A percentile compares a stretch with the other conserved stretches of the same genome.
Evolutionary conservation across 2,113 vertebrate genomes (phyloP).

Genomic region (Vanacampus margaritifer): DNA sequence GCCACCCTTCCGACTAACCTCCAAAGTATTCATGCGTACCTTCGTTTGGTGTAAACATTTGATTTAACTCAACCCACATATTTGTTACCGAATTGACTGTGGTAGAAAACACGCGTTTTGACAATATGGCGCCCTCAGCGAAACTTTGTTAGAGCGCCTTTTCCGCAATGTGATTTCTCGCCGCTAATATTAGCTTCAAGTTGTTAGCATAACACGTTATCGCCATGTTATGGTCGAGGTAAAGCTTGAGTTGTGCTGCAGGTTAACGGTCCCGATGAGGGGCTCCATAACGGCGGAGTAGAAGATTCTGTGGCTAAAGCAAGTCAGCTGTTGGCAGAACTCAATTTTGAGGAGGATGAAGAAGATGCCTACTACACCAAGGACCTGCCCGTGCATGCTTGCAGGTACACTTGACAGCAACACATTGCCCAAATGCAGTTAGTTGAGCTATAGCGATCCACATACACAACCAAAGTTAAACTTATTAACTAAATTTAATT

Average conservation of each 20-base stretch:
- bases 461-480: neutral
- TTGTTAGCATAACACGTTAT: conserved; percentile 16
- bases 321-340: conserved; percentile 90
- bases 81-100: neutral
- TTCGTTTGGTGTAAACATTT: neutral
- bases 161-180: neutral
- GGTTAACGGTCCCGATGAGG: conserved; percentile 91
- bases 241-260: conserved; percentile 51
- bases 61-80: neutral
- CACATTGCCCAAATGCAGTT: too few species aligned
- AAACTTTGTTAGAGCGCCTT: conserved; percentile 3
- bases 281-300: conserved; percentile 83
- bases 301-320: conserved; percentile 90
- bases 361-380: conserved; percentile 98
- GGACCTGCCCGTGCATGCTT: conserved; percentile 93
- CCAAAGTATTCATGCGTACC: conserved; percentile 1
- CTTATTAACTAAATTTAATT: neutral
- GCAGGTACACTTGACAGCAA: conserved; percentile 80
- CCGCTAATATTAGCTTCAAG: conserved; percentile 14
- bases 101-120: neutral
- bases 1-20: conserved; percentile 8
- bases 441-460: neutral
- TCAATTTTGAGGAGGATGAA: conserved; percentile 97
- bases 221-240: conserved; percentile 1
- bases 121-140: neutral